A percentile compares a stretch with the other conserved stretches of the same genome.
Evolutionary conservation across 2,888 invertebrate genomes (phyloP).

Genomic region (Tigriopus californicus): DNA sequence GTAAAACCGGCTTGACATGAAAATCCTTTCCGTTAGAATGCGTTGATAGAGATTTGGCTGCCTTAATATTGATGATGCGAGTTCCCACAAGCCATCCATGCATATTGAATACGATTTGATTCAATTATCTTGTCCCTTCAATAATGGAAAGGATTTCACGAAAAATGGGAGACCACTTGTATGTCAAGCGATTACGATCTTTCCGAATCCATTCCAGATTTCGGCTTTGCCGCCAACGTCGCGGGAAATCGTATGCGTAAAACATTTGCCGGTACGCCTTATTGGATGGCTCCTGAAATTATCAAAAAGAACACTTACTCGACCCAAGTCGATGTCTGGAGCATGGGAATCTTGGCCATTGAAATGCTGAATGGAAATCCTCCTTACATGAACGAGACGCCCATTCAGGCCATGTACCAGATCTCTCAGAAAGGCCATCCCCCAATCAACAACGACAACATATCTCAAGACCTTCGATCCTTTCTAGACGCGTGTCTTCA

Average conservation of each 20-base stretch:
- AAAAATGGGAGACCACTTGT: not conserved
- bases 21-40: too few species aligned
- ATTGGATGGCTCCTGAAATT: conserved; percentile 96
- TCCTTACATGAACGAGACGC: conserved; percentile 87
- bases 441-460: conserved; percentile 35
- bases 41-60: too few species aligned
- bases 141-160: not conserved
- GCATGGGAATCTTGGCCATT: conserved; percentile 89
- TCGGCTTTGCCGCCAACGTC: conserved; percentile 6
- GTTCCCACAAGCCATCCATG: not conserved
- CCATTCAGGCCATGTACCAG: conserved; percentile 74
- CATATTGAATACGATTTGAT: not conserved
- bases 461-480: not conserved
- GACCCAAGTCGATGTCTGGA: conserved; percentile 84
- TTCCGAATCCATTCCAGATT: not conserved
- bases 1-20: too few species aligned
- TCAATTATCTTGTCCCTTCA: not conserved
- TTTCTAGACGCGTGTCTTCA: not conserved
- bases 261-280: conserved; percentile 91
- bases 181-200: too few species aligned
- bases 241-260: conserved; percentile 35
- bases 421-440: conserved; percentile 92
- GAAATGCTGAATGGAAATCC: conserved; percentile 96
- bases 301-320: conserved; percentile 82
- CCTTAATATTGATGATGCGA: too few species aligned